Conservation (phyloP, 2,888 invertebrate species). For the Synergus itoensis region DNA sequence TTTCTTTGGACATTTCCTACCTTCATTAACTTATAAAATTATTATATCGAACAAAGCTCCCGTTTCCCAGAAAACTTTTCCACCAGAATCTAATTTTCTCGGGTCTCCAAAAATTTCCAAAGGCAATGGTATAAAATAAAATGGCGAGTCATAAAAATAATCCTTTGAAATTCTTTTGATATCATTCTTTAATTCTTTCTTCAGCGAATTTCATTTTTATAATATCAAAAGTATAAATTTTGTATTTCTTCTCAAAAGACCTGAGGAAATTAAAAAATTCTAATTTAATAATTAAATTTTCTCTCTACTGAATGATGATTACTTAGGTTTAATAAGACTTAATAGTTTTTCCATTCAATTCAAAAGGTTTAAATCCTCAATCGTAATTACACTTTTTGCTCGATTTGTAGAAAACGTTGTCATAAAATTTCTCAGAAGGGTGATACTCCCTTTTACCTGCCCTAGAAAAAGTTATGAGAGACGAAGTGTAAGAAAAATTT, state of each 20-base stretch:
- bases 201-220: neutral
- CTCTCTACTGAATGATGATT: neutral
- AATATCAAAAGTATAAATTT: neutral
- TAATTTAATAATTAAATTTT: neutral
- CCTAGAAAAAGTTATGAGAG: neutral
- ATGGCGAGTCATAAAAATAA: neutral
- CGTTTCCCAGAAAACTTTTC: neutral
- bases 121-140: neutral
- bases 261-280: neutral
- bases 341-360: neutral
- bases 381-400: neutral
- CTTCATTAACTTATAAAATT: neutral
- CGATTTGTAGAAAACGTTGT: neutral
- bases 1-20: neutral
- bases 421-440: neutral
- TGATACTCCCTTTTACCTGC: neutral
- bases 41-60: neutral
- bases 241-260: neutral
- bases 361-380: neutral
- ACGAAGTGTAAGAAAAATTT: slow-evolving; percentile 17
- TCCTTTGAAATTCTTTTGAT: neutral
- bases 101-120: neutral
- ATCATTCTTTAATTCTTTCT: neutral
- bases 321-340: neutral
- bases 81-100: neutral